Percentiles rank a stretch among this genome's conserved stretches.
These are phyloP conservation scores for Meteorus sp. DNA, from an alignment of 1,140 invertebrate species.

Conservation along the genomic window DNA sequence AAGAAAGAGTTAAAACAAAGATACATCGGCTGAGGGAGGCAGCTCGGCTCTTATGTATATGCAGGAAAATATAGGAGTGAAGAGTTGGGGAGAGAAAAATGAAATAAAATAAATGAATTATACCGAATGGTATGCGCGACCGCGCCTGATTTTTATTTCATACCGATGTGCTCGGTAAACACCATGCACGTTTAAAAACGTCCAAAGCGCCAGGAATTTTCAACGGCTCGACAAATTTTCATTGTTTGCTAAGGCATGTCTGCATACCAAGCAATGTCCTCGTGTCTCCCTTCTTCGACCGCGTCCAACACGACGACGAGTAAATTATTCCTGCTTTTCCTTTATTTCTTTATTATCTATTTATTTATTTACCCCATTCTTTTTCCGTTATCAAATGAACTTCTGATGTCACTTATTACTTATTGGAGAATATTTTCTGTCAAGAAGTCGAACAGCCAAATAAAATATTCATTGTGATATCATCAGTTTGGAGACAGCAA, in stretches of 20 bases:
- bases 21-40: background rate
- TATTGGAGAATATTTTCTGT: no score
- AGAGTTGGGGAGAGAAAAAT: background rate
- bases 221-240: slow-evolving; percentile 29
- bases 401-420: no score
- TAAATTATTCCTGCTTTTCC: no score
- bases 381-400: no score
- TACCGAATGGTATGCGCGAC: background rate
- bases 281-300: slow-evolving; percentile 14
- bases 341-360: no score
- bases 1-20: background rate
- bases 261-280: slow-evolving; percentile 34
- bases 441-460: no score
- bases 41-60: background rate
- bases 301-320: background rate
- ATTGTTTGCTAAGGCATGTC: slow-evolving; percentile 31
- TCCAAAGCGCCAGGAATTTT: slow-evolving; percentile 29
- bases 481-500: no score
- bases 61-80: background rate
- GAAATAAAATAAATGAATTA: background rate
- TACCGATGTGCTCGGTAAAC: slow-evolving; percentile 26
- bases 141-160: slow-evolving; percentile 12
- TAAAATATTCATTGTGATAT: no score
- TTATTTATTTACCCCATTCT: no score
- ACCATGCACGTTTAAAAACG: slow-evolving; percentile 7